Evolutionary conservation across 1,140 invertebrate genomes (phyloP).

Genomic region (Contarinia nasturtii): DNA sequence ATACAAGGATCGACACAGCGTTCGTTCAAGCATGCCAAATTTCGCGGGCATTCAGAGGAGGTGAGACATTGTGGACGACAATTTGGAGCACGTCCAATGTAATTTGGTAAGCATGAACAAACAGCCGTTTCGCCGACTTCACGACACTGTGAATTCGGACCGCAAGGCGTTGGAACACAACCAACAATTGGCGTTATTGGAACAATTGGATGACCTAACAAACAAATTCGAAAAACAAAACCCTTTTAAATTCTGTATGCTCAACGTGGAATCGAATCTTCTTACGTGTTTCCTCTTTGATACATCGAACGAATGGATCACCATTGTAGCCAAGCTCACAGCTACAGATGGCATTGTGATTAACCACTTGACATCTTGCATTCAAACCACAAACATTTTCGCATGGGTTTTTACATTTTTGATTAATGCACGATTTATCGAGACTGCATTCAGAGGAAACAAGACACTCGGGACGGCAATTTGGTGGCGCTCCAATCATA

Average conservation of each 20-base stretch:
- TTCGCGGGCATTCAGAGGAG: constrained; percentile 51
- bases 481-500: constrained; percentile 47
- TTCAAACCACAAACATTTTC: constrained; percentile 50
- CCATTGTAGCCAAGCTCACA: constrained; percentile 45
- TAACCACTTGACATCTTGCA: constrained; percentile 50
- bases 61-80: constrained; percentile 60
- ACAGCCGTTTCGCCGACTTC: constrained; percentile 43
- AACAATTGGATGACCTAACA: constrained; percentile 22
- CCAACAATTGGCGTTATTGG: constrained; percentile 30
- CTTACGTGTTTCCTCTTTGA: constrained; percentile 36
- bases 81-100: constrained; percentile 52
- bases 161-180: constrained; percentile 60
- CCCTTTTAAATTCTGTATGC: background rate
- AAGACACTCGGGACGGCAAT: constrained; percentile 54
- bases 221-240: background rate
- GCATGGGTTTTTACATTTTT: constrained; percentile 59
- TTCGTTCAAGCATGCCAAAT: constrained; percentile 51
- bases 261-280: constrained; percentile 4
- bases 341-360: constrained; percentile 58
- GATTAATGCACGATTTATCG: constrained; percentile 47
- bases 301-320: constrained; percentile 51
- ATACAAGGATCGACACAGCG: constrained; percentile 60
- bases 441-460: constrained; percentile 52
- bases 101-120: constrained; percentile 52
- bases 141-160: constrained; percentile 58